These are phyloP conservation scores for Pseudotriccus pelzelni DNA, from an alignment of 2,797 vertebrate species.

Conservation along the genomic window DNA sequence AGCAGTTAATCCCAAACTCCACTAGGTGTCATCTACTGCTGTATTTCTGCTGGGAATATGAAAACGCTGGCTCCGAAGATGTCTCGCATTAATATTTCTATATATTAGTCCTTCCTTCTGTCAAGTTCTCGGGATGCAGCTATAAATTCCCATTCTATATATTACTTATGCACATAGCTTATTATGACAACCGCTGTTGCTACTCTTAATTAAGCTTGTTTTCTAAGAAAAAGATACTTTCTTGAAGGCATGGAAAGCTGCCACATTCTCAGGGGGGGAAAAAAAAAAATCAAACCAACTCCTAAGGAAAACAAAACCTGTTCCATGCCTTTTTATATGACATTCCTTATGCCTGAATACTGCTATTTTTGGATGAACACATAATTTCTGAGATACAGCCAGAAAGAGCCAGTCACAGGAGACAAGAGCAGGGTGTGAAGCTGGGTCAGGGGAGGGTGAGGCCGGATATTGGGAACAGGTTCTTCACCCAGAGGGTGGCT, in stretches of 20 bases:
- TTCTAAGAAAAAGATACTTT: neutral
- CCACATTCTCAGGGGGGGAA: neutral
- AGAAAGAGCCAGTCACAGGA: neutral
- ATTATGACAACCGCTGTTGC: neutral
- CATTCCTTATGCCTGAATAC: neutral
- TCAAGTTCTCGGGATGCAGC: neutral
- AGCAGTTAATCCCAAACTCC: neutral
- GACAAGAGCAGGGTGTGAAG: fast-evolving
- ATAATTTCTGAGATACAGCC: neutral
- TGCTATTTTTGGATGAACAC: neutral
- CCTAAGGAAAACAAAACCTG: neutral
- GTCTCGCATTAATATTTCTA: neutral
- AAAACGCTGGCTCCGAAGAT: neutral
- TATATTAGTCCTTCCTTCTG: neutral
- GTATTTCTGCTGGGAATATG: neutral
- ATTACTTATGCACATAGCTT: neutral
- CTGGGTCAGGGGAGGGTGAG: neutral
- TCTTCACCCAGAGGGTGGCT: neutral
- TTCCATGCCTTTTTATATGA: neutral
- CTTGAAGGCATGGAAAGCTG: neutral
- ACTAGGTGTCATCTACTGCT: slow-evolving; percentile 54
- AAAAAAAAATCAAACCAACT: neutral
- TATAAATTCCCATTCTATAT: neutral
- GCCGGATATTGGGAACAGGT: fast-evolving
- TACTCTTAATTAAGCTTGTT: neutral